A percentile compares a stretch with the other conserved stretches of the same genome.
Evolutionary conservation across 2,113 vertebrate species (phyloP).

Genomic region (Arizona elegans): DNA sequence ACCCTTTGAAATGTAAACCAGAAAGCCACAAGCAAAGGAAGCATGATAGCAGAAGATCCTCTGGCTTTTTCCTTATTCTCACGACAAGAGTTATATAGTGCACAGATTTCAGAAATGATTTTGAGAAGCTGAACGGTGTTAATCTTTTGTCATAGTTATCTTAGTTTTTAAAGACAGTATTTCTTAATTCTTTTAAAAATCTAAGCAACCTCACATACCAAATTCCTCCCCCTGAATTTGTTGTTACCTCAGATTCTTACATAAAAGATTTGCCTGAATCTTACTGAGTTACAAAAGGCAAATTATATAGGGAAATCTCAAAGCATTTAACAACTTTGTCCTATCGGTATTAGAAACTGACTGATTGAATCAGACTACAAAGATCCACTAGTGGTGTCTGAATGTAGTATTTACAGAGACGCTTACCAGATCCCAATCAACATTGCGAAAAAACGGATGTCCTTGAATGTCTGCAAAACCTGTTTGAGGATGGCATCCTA

Average conservation of each 20-base stretch:
- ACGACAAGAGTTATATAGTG: background rate
- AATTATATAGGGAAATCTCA: background rate
- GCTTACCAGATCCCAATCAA: constrained; percentile 97
- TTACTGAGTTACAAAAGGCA: background rate
- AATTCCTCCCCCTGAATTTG: background rate
- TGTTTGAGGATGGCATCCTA: constrained; percentile 97
- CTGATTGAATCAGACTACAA: background rate
- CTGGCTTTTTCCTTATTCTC: background rate
- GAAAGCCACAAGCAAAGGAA: background rate
- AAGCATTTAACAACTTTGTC: background rate
- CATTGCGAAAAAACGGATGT: constrained; percentile 95
- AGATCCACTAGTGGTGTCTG: too few relatives aligned
- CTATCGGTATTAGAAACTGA: background rate
- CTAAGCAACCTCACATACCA: background rate
- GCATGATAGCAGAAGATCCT: background rate
- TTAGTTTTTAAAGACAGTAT: background rate
- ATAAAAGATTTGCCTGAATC: background rate
- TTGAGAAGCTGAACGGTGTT: background rate
- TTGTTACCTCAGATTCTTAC: background rate
- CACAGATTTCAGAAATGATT: background rate
- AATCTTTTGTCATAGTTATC: background rate
- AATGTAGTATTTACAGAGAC: background rate
- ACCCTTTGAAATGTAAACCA: background rate
- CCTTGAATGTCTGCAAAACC: constrained; percentile 97
- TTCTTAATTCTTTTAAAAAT: background rate